Evolutionary conservation across 2,113 vertebrate genomes (phyloP).

Genomic region (Onychorhynchus coronatus): DNA sequence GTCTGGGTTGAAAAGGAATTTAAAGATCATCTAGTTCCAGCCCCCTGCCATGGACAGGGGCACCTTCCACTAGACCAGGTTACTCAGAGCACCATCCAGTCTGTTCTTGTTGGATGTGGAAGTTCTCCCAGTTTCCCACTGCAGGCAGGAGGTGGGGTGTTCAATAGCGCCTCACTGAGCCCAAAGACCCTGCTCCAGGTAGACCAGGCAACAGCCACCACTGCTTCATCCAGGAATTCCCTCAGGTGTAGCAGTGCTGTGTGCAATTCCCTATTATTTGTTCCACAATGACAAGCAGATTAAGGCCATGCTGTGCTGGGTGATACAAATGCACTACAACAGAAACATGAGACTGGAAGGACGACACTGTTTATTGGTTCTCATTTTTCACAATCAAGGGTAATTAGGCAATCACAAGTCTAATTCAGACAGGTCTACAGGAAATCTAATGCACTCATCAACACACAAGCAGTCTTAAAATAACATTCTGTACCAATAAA

Average conservation of each 20-base stretch:
- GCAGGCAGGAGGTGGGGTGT: not conserved
- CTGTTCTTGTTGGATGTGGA: not conserved
- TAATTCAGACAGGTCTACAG: not conserved
- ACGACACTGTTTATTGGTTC: not conserved
- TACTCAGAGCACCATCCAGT: not conserved
- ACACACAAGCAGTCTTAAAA: not conserved
- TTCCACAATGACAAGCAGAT: not conserved
- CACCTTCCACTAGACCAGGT: not conserved
- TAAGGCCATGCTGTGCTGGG: not conserved
- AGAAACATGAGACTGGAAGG: not conserved
- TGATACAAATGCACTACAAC: not conserved
- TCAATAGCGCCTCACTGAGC: not conserved
- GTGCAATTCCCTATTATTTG: not conserved
- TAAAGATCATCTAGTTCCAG: not conserved
- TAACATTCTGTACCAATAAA: not conserved
- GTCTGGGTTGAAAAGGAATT: not conserved
- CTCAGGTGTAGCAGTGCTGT: not conserved
- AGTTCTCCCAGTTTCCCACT: not conserved
- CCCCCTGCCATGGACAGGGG: not conserved
- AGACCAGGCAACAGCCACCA: not conserved
- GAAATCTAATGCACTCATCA: not conserved
- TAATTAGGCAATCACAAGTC: not conserved
- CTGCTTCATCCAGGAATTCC: fast-evolving
- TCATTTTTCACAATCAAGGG: not conserved
- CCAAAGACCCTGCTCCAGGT: not conserved